Conservation (phyloP, 2,797 vertebrate genomes). For the Centropyge bicolor region DNA sequence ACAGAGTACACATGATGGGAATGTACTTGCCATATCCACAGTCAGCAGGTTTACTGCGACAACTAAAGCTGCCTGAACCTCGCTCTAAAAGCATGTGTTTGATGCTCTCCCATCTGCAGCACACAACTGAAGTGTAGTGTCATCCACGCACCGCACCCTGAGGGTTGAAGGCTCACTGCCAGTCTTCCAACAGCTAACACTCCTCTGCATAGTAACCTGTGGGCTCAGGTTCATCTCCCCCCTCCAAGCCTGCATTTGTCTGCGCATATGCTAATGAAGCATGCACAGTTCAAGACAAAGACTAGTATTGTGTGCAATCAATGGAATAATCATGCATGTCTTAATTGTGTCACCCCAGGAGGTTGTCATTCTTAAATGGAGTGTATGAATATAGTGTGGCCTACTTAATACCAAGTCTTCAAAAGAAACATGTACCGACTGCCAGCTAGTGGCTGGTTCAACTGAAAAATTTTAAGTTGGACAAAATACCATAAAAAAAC, state of each 20-base stretch:
- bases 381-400: background rate
- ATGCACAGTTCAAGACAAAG: background rate
- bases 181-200: conserved; percentile 21
- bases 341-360: background rate
- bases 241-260: background rate
- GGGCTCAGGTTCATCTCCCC: background rate
- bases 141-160: conserved; percentile 53
- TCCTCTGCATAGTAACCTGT: conserved; percentile 13
- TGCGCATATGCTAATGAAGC: conserved; percentile 4
- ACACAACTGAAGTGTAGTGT: conserved; percentile 52
- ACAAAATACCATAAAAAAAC: no score
- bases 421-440: background rate
- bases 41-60: conserved; percentile 77
- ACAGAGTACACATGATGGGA: conserved; percentile 73
- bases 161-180: conserved; percentile 34
- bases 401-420: conserved; percentile 1
- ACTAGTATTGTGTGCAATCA: background rate
- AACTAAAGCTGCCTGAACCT: conserved; percentile 71
- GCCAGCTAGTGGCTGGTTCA: background rate
- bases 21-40: conserved; percentile 74
- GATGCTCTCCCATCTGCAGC: conserved; percentile 65
- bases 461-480: background rate
- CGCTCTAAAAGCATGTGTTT: conserved; percentile 68
- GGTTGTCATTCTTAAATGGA: background rate
- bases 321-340: background rate